phyloP scores from a whole-genome alignment of 2,888 invertebrate genomes.

The Xestia ashworthii region DNA sequence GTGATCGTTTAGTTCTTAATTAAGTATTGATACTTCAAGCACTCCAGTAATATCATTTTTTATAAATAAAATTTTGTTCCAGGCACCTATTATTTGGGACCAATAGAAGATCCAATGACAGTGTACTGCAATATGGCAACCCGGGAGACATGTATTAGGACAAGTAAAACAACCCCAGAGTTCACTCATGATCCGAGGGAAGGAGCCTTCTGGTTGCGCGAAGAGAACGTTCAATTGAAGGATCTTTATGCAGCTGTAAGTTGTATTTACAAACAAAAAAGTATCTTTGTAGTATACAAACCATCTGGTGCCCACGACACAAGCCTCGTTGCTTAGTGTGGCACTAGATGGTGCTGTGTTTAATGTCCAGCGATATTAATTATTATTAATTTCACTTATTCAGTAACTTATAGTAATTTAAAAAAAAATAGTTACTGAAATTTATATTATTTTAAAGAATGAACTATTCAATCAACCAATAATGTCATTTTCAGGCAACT shows the following conservation, averaged over 20 bases:
- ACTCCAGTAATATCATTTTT: too few species aligned
- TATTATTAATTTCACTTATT: too few species aligned
- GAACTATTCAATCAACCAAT: too few species aligned
- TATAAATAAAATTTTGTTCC: conserved; percentile 1
- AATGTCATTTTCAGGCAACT: too few species aligned
- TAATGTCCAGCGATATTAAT: too few species aligned
- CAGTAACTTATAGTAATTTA: neutral
- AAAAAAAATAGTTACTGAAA: too few species aligned
- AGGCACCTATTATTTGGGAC: conserved; percentile 26
- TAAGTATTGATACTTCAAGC: neutral
- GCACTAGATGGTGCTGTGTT: too few species aligned
- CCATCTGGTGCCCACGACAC: too few species aligned
- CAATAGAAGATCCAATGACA: neutral
- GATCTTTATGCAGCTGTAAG: neutral
- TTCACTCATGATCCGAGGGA: neutral
- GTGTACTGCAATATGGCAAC: conserved; percentile 37
- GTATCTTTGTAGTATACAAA: too few species aligned
- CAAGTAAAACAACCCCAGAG: neutral
- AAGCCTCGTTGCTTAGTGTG: too few species aligned
- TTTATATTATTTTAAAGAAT: too few species aligned
- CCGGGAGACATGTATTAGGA: conserved; percentile 26
- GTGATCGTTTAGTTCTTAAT: neutral
- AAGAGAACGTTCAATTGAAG: conserved; percentile 11
- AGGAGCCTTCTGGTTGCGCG: conserved; percentile 28
- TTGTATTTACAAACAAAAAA: neutral